Base-by-base conservation (phyloP, 2,888 invertebrate species). In the Drosophila nr. perissopoda region DNA sequence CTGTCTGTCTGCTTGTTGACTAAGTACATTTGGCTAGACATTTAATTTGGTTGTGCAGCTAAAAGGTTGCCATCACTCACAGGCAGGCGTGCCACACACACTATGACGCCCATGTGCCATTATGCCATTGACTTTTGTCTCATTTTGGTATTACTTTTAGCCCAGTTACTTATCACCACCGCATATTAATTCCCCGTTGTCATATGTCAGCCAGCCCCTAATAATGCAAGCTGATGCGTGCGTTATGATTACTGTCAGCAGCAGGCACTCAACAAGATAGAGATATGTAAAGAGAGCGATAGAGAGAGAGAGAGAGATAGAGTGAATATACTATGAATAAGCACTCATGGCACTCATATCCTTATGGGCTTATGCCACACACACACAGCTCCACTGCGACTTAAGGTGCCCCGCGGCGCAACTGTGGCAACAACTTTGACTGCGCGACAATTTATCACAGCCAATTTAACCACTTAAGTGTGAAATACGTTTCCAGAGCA, bases 391-490 rank as follows among this genome's bases (percentile, higher is more conserved):
- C 57, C 73, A 64, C 48, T 61, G 69, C 65, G 78, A 85, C 85
- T 87, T 75, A 83, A 85, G 85, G 87, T 83, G 83, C 73, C 82
- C 81, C 82, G 71, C 83, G 69, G 85, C 64, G 66, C 59, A 67
- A 57, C 54, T 58, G 76, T 71, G 80, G 76, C 86, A 86, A 67
- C 77, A 78, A 79, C 87, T 86, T 81, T 83, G 76, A 83, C 82
- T 74, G 80, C 69, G 82, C 85, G 85, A 82, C 89, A 90, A 90
- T 90, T 89, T 89, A 89, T 89, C 90, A 87, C 89, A 87, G 87
- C 87, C 89, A 88, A 89, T 89, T 89, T 89, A 90, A 90, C 87
- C 87, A 87, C 85, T 90, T 89, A 89, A 89, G 86, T 88, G 86
- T 80, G 83, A 84, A 85, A 85, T 87, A 85, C 81, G 87, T 79